phyloP scores from a whole-genome alignment of 2,113 vertebrate genomes.

The Crocuta crocuta region DNA sequence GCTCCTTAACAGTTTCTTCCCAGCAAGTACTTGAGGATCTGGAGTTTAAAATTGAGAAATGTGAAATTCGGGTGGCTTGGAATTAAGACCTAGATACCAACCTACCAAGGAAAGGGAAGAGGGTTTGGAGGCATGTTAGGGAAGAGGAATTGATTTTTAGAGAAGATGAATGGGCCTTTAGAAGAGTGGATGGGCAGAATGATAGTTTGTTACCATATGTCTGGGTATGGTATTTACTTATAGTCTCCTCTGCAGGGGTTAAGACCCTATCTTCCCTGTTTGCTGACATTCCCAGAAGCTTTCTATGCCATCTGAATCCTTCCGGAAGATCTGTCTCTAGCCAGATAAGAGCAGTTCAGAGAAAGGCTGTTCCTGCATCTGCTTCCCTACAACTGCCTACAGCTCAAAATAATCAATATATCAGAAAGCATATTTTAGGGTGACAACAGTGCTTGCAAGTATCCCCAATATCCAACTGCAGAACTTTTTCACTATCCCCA shows the following conservation, averaged over 20 bases:
- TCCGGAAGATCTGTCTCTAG: background rate
- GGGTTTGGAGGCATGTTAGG: background rate
- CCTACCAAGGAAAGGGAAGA: background rate
- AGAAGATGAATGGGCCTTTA: background rate
- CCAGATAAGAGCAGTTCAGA: background rate
- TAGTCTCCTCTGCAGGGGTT: background rate
- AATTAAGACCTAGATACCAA: background rate
- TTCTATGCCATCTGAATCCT: background rate
- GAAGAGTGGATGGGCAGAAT: background rate
- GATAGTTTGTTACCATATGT: background rate
- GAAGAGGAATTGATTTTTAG: background rate
- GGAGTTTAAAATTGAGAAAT: background rate
- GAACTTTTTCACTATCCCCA: background rate
- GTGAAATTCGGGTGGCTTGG: background rate
- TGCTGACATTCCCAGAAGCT: background rate
- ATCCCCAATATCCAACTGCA: background rate
- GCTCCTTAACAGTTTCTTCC: background rate
- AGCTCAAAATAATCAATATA: background rate
- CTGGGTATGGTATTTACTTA: background rate
- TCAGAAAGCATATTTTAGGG: background rate
- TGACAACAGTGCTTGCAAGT: background rate
- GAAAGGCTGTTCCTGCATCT: background rate
- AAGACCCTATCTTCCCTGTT: background rate
- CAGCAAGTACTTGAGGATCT: background rate
- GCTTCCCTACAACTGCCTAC: background rate